phyloP scores from a whole-genome alignment of 2,113 vertebrate genomes.

The Panthera tigris region DNA sequence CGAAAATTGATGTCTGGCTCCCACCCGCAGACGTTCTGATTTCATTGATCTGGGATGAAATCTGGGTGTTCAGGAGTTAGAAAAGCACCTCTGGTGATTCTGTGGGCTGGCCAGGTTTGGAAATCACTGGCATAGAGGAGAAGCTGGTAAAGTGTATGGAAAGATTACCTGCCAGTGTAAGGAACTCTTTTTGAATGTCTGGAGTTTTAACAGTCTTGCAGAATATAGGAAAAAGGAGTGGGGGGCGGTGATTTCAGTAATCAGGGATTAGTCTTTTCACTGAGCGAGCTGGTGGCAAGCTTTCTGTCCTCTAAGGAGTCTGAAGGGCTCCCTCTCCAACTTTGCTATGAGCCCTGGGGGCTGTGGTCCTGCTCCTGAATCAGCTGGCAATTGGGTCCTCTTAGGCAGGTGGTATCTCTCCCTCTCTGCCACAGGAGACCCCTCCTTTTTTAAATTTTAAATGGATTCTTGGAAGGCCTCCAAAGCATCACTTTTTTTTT shows the following conservation, averaged over 20 bases:
- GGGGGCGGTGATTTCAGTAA: neutral
- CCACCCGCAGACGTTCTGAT: neutral
- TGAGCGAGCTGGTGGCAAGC: neutral
- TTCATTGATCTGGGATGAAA: neutral
- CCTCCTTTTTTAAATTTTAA: neutral
- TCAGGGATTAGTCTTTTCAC: neutral
- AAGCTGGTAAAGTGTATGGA: neutral
- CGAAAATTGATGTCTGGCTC: neutral
- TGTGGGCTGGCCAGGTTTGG: neutral
- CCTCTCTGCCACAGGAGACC: neutral
- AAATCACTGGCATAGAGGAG: neutral
- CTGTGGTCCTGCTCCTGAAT: neutral
- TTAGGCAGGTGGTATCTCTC: neutral
- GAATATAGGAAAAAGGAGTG: neutral
- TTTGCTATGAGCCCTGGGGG: neutral
- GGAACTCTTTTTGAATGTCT: conserved; percentile 24
- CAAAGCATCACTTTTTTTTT: neutral
- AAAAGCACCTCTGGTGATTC: neutral
- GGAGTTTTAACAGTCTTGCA: neutral
- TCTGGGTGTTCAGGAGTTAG: neutral
- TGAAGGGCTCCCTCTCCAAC: rapidly evolving
- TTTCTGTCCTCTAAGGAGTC: neutral
- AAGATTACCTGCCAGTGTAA: neutral
- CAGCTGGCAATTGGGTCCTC: neutral
- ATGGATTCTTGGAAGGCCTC: too few species aligned